Evolutionary conservation across 30 jellyfish, hydroid and myxozoan genomes (phyloP), one percentile per base, ranked within the genome.

Genomic region (Chrysaora quinquecirrha): DNA sequence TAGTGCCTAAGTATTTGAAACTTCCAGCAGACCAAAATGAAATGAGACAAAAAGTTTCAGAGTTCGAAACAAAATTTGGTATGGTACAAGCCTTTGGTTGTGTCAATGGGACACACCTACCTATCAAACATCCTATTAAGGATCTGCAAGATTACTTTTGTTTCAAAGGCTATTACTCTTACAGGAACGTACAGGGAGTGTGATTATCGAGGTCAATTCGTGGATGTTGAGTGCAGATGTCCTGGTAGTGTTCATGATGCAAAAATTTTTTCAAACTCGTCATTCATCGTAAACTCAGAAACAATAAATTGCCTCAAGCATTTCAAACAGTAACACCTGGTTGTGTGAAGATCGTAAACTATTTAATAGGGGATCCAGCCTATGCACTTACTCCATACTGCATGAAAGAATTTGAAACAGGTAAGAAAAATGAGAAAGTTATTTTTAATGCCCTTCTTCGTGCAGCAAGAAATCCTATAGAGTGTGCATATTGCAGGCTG

Each of bases 151-250:
- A 87, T 48, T 87, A 76, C 67, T 76, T 65, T 43, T 24, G 86
- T 52, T 87, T 64, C 87, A 77, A 87, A 65, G 81, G 81, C 30
- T 76, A 48, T 52, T 80, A 48, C 73, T 76, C 91, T 3, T 34
- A n/a, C n/a, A n/a, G 77, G 71, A 87, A 69, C 46, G 92, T 87
- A 22, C 96, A 76, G 76, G 96, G 82, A 18, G 86, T 87, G 96
- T 78, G 87, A 69, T 64, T 87, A 52, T 50, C 74, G 87, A 49
- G 96, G 87, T 19, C 73, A 80, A 71, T 76, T 87, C 86, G 77
- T 87, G 96, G 96, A 87, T 68, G 96, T 87, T 22, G 91, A 87
- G 63, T 87, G 96, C 66, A 30, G 96, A 30, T 86, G 96, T 86
- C 91, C 96, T 0, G 90, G 90, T 12, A 61, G 70, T 69, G 74